phyloP scores from a whole-genome alignment of 2,888 invertebrate species.

The Caprella mutica region DNA sequence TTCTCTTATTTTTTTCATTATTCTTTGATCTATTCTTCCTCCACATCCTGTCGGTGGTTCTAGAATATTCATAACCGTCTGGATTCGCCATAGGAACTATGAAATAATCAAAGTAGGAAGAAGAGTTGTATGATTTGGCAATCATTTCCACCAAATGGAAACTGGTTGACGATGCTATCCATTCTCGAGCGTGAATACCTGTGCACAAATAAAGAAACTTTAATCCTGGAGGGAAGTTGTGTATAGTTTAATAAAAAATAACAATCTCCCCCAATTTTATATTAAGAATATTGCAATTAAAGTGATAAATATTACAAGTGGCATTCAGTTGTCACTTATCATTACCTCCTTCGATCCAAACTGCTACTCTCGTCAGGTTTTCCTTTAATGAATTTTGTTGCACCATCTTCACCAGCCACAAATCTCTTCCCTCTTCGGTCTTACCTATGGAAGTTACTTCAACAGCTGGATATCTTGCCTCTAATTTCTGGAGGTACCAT shows the following conservation, averaged over 20 bases:
- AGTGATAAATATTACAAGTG: too few relatives aligned
- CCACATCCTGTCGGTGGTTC: slow-evolving; percentile 25
- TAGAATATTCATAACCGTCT: slow-evolving; percentile 74
- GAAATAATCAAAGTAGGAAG: slow-evolving; percentile 50
- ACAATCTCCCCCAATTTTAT: too few relatives aligned
- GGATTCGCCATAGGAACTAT: slow-evolving; percentile 65
- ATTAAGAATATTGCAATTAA: too few relatives aligned
- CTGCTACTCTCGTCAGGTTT: too few relatives aligned
- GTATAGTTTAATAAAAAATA: too few relatives aligned
- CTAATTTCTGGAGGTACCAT: slow-evolving; percentile 11
- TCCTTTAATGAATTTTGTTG: too few relatives aligned
- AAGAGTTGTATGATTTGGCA: background rate
- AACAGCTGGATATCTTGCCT: background rate
- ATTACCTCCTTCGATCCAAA: too few relatives aligned
- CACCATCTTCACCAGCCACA: slow-evolving; percentile 18
- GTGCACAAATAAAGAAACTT: too few relatives aligned
- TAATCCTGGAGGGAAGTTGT: too few relatives aligned
- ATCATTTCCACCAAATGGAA: slow-evolving; percentile 14
- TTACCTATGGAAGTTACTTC: slow-evolving; percentile 17
- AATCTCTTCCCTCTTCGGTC: slow-evolving; percentile 13
- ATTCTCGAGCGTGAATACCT: slow-evolving; percentile 22
- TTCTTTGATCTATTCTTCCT: slow-evolving; percentile 35
- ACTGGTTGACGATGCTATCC: slow-evolving; percentile 16
- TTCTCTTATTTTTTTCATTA: too few relatives aligned
- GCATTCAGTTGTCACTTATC: too few relatives aligned